Base-by-base conservation (phyloP, 1,140 invertebrate species). In the Camponotus floridanus region DNA sequence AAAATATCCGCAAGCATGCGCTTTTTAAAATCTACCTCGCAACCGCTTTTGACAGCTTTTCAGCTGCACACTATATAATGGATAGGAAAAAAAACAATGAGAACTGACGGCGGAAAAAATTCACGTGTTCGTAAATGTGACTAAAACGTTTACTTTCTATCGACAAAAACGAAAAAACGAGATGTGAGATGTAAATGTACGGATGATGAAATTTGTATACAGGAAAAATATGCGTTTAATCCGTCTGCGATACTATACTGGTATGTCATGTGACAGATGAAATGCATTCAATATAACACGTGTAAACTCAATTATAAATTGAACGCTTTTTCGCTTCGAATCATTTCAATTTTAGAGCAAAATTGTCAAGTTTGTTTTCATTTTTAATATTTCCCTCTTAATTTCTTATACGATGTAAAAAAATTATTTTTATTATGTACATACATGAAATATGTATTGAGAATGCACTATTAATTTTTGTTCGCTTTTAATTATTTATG, bases 11-110 rank as follows among this genome's bases (percentile, higher is more conserved):
- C 42, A 39, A 9, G 5, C 26, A 81, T 62, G 36, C 15, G 39
- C 55, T 42, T 59, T 57, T 81, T 65, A 68, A 55, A 80, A 15
- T 15, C 33, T 51, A 73, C 26, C 31, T 51, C 21, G 18, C 62
- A 51, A 67, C 55, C 79, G 51, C 78, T 81, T 81, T 81, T 71
- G 67, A 81, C 78, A 71, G 78, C 51, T 45, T 81, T 71, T 81
- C 36, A 55, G 26, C 18, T 61, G 78, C 78, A 71, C 33, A 9
- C 21, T 11, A 5, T 42, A 33, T 9, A 45, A 33, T 36, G n/a
- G 36, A 81, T 15, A 18, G 11, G 15, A 55, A 9, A 61, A 70
- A 83, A 62, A 83, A 81, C 79, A 74, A 83, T 74, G n/a, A 18
- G 18, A 39, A 74, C 57, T 33, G n/a, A 73, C 36, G 26, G 39